Base-by-base conservation (phyloP, 2,888 invertebrate species). In the Macrophya annulata region DNA sequence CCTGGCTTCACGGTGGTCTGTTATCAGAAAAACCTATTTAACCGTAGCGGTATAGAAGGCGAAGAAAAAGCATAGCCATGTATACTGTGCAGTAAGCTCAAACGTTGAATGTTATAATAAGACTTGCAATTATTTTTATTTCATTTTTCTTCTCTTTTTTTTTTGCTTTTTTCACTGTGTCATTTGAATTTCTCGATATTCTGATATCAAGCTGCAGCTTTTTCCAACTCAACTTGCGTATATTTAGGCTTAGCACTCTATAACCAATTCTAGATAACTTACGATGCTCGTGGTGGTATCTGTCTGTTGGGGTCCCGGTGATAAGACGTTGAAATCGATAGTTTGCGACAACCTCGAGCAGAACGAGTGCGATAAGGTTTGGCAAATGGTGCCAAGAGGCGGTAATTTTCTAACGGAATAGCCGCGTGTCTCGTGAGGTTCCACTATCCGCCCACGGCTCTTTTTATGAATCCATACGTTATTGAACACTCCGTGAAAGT, bases 301-400 rank as follows among this genome's bases (percentile, higher is more conserved):
- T 82, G 68, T 62, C 59, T 43, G 62, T 25, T 62, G 81, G 81
- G 31, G 62, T 72, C 85, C 31, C 17, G 74, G 43, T 82, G 85
- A 85, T 85, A 85, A 85, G 82, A 72, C 85, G 21, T 45, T 37
- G 82, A 68, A 85, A 82, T 85, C 85, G 82, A 85, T 65, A 82
- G 68, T 85, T 83, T 71, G 72, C 51, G 85, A 82, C 82, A 82
- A 85, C 68, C 81, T 45, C 68, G 55, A 79, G 79, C 45, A 77
- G 65, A 85, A 62, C 79, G 85, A 85, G 77, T 79, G 31, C 85
- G 85, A 85, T 85, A 85, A 82, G 85, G 82, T 85, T 83, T 85
- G 45, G 31, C 65, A 85, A 85, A 68, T 45, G 82, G 82, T 82
- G 81, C 85, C 85, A 71, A 81, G 72, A 85, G 68, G 81, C 51